Base-by-base conservation (phyloP, 2,888 invertebrate species). In the Esperia sulphurella region DNA sequence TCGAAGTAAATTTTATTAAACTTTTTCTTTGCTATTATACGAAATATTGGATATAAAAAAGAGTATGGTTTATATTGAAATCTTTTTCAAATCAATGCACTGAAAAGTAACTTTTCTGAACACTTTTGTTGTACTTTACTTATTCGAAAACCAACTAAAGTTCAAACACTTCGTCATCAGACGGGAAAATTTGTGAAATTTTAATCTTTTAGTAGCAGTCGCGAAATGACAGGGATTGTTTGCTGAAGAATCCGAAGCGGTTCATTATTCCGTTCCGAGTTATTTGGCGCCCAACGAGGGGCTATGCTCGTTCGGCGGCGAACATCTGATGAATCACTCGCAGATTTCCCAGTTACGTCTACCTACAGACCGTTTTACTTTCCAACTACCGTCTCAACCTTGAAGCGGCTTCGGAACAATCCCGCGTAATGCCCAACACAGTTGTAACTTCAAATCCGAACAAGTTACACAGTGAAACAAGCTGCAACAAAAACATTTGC, bases 401-500 rank as follows among this genome's bases (percentile, higher is more conserved):
- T 50, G 54, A 40, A 44, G 52, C 46, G 50, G 7, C 43, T 33
- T 45, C 33, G 14, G 30, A 43, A 47, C 44, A 50, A 49, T 56
- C 66, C 68, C 61, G 63, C 65, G 62, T 58, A 68, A 67, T 64
- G 52, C 53, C 51, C 54, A 44, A 52, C 51, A 55, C 57, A 74
- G 72, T 68, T 72, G 75, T 76, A 75, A 77, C 74, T 75, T 72
- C 56, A 76, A 83, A 84, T 81, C 79, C 75, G 70, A 71, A 71
- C 69, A 77, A 76, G 75, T 78, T 74, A 75, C 59, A 71, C 67
- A 65, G 68, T 78, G 77, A 84, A 87, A 86, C 83, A 85, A 83
- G 82, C 80, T 80, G 83, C 83, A 86, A 85, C 87, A 85, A 88
- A 88, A 88, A 87, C 86, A 87, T 87, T 86, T 82, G 87, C 81